Evolutionary conservation across 2,113 vertebrate genomes (phyloP).

Genomic region (Atlantisia rogersi): DNA sequence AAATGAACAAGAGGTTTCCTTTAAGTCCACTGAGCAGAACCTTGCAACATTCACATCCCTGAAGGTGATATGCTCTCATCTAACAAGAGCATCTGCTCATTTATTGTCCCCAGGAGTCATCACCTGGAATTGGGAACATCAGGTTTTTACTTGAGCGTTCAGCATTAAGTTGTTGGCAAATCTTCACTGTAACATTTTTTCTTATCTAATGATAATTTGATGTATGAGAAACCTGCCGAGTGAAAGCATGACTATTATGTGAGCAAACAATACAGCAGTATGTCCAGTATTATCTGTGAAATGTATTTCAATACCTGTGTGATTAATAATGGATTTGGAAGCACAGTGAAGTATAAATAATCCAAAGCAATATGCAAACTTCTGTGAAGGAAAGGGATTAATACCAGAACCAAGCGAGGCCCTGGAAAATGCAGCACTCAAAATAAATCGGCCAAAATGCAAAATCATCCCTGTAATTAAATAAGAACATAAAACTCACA

Average conservation of each 20-base stretch:
- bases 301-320: constrained; percentile 69
- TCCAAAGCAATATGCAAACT: constrained; percentile 57
- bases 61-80: constrained; percentile 60
- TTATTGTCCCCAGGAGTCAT: constrained; percentile 66
- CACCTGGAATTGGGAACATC: constrained; percentile 60
- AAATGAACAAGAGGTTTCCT: constrained; percentile 53
- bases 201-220: constrained; percentile 72
- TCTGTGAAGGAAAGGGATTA: constrained; percentile 42
- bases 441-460: constrained; percentile 37
- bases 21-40: constrained; percentile 50
- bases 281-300: constrained; percentile 66
- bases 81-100: constrained; percentile 64
- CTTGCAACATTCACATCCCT: constrained; percentile 51
- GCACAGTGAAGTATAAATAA: constrained; percentile 58
- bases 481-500: constrained; percentile 53
- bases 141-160: constrained; percentile 34
- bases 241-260: constrained; percentile 48
- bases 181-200: constrained; percentile 39
- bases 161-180: constrained; percentile 63
- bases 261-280: constrained; percentile 61
- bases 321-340: constrained; percentile 69
- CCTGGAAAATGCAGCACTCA: constrained; percentile 16
- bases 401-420: background rate
- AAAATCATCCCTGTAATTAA: constrained; percentile 41
- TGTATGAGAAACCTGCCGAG: constrained; percentile 61